Evolutionary conservation across 2,888 invertebrate genomes (phyloP), one percentile per base, ranked within the genome.

Genomic region (Xylophagus ater): DNA sequence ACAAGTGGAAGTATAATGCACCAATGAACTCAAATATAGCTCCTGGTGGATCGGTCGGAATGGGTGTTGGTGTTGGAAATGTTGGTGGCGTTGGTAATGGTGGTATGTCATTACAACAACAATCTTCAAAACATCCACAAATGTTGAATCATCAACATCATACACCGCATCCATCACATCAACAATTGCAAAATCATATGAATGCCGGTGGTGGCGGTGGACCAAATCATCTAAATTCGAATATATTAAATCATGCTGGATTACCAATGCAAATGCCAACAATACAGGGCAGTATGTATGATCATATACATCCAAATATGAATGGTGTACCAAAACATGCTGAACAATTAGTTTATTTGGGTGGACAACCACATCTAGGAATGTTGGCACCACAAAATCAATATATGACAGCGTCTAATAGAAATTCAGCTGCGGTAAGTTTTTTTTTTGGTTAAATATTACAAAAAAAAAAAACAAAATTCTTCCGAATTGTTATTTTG

Each of bases 1-100:
- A 85, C 68, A 86, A 85, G 71, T 86, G 85, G 84, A 85, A 84
- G 62, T 83, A 81, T 65, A 73, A 80, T 60, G 68, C 77, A 55
- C 60, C 74, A 57, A 72, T 66, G 69, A 73, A 69, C 56, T 62
- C 71, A 17, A 61, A 58, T 46, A 54, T 57, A 9, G 55, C 61
- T 51, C 70, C 76, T 60, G 71, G 71, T 51, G 57, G 66, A 61
- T 47, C 61, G 63, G 56, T 72, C 53, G 54, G 69, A 56, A 56
- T 67, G 51, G 59, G 65, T 13, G 60, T 62, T 39, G 62, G 62
- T 18, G 56, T 62, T 69, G 65, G 59, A 32, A 36, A 68, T 64
- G 45, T 53, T 69, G 45, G 69, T 68, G 56, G 45, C 33, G 28
- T 51, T 31, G 47, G 44, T 52, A 59, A 53, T 44, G 62, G 55